Base-by-base conservation (phyloP, 92 coral and sea anemone genomes). In the Siderastrea siderea region DNA sequence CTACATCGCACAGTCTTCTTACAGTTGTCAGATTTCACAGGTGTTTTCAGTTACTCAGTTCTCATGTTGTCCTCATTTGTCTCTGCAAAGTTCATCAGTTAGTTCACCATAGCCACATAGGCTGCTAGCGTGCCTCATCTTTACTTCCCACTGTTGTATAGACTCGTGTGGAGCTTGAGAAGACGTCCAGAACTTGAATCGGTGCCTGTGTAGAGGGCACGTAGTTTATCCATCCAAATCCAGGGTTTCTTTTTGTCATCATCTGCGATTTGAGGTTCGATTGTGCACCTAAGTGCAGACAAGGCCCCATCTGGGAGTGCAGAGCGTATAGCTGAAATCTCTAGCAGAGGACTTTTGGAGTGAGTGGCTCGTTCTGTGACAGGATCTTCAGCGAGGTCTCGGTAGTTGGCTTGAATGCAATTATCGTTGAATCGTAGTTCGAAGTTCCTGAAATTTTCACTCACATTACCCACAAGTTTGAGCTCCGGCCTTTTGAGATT, bases 121-220 rank as follows among this genome's bases (percentile, higher is more conserved):
- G 68, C 84, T 90, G 59, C 93, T 78, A 3, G 93, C 74, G 49
- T 90, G 90, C 11, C 80, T 49, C 45, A 71, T 89, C 44, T 77
- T 89, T 5, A 84, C 89, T 71, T 89, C 89, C 93, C 93, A 90
- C 46, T 89, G 89, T 84, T 89, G 92, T 15, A 89, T 67, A 57
- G 85, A 71, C 70, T 83, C 62, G 6, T 83, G 75, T 1, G 7
- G 45, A 45, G 26, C 66, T 61, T 83, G 72, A 46, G 74, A 68
- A 12, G 74, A 68, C 14, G 74, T 68, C 52, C 50, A 68, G 77
- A 83, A 83, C 79, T 89, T 76, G 74, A 43, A 76, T 44, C 84
- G 64, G 12, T 83, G 66, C 87, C 80, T 17, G 73, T 74, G 62
- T 84, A 84, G 52, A 61, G 80, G 49, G 81, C 48, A 2, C 92